A percentile compares a stretch with the other conserved stretches of the same genome.
These are phyloP conservation scores for Suncus etruscus DNA, from an alignment of 2,113 vertebrate species.

Conservation along the genomic window DNA sequence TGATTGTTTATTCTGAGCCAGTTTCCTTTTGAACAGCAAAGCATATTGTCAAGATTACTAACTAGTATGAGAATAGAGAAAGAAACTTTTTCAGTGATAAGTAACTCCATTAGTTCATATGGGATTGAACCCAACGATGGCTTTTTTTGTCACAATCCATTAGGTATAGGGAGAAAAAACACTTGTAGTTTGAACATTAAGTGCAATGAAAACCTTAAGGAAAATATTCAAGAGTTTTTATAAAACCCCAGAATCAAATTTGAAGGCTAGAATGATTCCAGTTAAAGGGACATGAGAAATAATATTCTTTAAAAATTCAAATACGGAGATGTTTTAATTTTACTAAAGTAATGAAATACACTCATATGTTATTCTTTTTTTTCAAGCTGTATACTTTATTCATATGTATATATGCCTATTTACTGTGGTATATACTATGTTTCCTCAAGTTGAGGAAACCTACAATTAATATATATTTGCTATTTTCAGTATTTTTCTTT, in stretches of 20 bases:
- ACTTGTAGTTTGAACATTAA: background rate
- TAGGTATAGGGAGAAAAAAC: background rate
- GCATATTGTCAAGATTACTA: background rate
- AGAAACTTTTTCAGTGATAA: background rate
- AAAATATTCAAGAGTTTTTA: background rate
- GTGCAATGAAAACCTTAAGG: background rate
- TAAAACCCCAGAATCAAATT: background rate
- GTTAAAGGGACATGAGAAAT: background rate
- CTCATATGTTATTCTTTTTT: background rate
- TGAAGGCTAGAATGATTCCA: constrained; percentile 30
- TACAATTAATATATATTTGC: background rate
- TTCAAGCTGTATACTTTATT: background rate
- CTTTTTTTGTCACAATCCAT: background rate
- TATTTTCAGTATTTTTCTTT: background rate
- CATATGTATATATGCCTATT: background rate
- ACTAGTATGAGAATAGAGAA: background rate
- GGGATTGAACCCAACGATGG: background rate
- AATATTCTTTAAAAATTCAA: background rate
- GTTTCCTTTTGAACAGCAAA: background rate
- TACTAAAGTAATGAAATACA: background rate
- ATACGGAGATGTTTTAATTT: background rate
- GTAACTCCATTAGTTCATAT: background rate
- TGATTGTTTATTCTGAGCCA: background rate
- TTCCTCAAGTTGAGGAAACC: background rate
- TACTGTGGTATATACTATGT: background rate